phyloP scores from a whole-genome alignment of 2,797 vertebrate species.

The Coluber constrictor region DNA sequence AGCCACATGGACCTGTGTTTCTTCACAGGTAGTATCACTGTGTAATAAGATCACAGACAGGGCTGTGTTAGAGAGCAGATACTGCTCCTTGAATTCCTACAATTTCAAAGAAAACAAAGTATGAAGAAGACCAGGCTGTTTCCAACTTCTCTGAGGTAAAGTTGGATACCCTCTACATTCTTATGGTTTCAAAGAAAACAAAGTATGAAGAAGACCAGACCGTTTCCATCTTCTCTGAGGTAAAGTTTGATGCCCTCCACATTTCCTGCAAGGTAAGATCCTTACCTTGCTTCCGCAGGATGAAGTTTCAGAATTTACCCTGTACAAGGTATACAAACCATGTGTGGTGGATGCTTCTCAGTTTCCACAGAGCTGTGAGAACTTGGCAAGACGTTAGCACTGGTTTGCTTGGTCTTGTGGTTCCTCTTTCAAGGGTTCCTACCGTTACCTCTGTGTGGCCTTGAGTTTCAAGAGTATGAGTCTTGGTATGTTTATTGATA shows the following conservation, averaged over 20 bases:
- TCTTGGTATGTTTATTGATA: background rate
- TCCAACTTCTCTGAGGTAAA: slow-evolving; percentile 47
- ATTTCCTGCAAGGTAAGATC: slow-evolving; percentile 52
- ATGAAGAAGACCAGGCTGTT: slow-evolving; percentile 11
- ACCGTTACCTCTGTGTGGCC: too few species aligned
- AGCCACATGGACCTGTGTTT: background rate
- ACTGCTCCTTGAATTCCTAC: background rate
- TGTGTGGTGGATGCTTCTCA: slow-evolving; percentile 59
- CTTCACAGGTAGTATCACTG: background rate
- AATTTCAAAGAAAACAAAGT: background rate
- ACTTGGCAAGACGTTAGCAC: slow-evolving; percentile 42
- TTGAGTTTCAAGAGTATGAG: background rate
- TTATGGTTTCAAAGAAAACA: background rate
- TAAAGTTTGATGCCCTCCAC: slow-evolving; percentile 36
- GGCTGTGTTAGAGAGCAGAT: slow-evolving; percentile 25
- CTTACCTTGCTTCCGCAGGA: slow-evolving; percentile 56
- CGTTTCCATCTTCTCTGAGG: slow-evolving; percentile 47
- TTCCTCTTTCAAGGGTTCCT: background rate
- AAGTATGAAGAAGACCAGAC: background rate
- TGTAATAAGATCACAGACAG: background rate
- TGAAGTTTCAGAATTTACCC: slow-evolving; percentile 59
- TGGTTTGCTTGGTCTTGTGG: background rate
- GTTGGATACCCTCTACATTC: slow-evolving; percentile 37
- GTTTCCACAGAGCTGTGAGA: slow-evolving; percentile 56
- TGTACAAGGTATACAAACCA: slow-evolving; percentile 50